Evolutionary conservation across 2,888 invertebrate species (phyloP), one percentile per base, ranked within the genome.

Genomic region (Steinernema scapterisci): DNA sequence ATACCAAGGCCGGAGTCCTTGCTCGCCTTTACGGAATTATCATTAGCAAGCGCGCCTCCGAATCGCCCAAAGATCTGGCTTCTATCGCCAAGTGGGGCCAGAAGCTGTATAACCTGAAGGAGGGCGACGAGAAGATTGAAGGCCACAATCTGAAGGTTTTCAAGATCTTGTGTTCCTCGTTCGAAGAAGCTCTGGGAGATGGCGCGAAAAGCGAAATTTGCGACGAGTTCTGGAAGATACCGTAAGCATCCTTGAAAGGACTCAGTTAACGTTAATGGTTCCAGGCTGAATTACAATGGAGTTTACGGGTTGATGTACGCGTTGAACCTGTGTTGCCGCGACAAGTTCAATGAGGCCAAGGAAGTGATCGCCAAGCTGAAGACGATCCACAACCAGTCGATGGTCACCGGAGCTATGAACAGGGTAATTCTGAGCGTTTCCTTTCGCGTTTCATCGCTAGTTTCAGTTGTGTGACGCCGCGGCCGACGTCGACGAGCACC

Each of bases 221-320:
- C 13, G 52, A 74, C n/a, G 71, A 63, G 43, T 51, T 74, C 71
- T 74, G 71, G 74, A 52, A 70, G 43, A 23, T 71, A 16, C 70
- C 48, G 74, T 74, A 45, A 45, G 74, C n/a, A 46, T 74, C 16
- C n/a, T 72, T 19, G 9, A 9, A 38, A 6, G 9, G 9, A 21
- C 44, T 31, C 13, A 13, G 19, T 46, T 70, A 23, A 11, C 31
- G 16, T 7, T 13, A 52, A 7, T n/a, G 13, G n/a, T 74, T 74
- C 48, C 56, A 74, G 74, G 43, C 19, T 51, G 25, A 52, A 71
- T 51, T 54, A 27, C 19, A 16, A 16, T 13, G 70, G 27, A 13
- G 71, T 38, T n/a, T 27, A 71, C 1, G 71, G 71, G 46, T 13
- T 74, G 21, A 43, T 38, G 11, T 74, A 74, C 48, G 54, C 71